Conservation (phyloP, 2,113 vertebrate species). For the Synodontis membranacea region DNA sequence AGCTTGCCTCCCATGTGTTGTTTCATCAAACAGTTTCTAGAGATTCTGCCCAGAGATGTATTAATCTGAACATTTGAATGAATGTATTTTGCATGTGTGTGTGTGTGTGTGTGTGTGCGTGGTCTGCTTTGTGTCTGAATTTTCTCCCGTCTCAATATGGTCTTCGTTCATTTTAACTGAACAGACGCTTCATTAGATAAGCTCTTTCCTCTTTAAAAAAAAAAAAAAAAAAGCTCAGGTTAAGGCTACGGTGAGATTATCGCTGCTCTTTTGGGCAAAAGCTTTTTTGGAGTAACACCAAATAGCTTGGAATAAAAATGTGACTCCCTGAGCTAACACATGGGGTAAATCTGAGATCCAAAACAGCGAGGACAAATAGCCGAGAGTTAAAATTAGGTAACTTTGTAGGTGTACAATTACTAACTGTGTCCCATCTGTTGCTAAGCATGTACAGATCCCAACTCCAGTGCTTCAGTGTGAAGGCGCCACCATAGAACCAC, state of each 20-base stretch:
- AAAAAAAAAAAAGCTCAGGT: constrained; percentile 60
- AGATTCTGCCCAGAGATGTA: background rate
- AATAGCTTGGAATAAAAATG: constrained; percentile 57
- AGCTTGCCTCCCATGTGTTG: background rate
- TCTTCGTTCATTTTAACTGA: constrained; percentile 29
- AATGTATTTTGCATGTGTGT: background rate
- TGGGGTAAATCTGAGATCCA: constrained; percentile 17
- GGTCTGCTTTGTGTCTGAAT: background rate
- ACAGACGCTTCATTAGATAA: constrained; percentile 53
- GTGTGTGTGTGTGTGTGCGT: background rate
- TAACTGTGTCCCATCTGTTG: constrained; percentile 6
- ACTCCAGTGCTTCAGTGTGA: background rate
- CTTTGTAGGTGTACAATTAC: constrained; percentile 10
- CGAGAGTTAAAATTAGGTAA: constrained; percentile 14
- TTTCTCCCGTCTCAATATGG: background rate
- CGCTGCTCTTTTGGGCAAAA: constrained; percentile 63
- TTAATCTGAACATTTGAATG: background rate
- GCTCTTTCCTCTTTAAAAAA: constrained; percentile 58
- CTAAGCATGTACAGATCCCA: background rate
- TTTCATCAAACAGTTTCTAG: constrained; percentile 1
- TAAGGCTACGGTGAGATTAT: constrained; percentile 65
- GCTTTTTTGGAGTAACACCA: constrained; percentile 69
- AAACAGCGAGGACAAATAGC: background rate
- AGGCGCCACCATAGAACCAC: too few species aligned
- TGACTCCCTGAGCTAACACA: constrained; percentile 51